These are phyloP conservation scores for Rhorus exstirpatorius DNA, from an alignment of 2,888 invertebrate genomes.

Conservation along the genomic window DNA sequence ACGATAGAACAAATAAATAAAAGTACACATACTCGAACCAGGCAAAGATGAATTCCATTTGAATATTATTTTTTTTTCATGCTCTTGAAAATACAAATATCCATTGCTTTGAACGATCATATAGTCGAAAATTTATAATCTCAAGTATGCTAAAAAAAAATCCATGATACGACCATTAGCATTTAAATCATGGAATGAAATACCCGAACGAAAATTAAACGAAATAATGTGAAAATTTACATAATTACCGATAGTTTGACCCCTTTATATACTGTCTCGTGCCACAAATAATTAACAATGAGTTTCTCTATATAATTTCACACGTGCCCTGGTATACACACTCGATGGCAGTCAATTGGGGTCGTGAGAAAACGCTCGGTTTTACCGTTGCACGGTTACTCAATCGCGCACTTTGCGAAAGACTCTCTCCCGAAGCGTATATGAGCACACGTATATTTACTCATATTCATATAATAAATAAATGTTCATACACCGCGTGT, in stretches of 20 bases:
- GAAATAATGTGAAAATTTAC: too few species aligned
- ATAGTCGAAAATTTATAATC: too few species aligned
- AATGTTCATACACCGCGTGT: slow-evolving; percentile 12
- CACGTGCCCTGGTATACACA: slow-evolving; percentile 71
- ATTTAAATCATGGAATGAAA: too few species aligned
- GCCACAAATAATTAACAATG: slow-evolving; percentile 80
- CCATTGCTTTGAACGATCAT: too few species aligned
- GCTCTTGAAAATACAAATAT: too few species aligned
- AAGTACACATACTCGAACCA: too few species aligned
- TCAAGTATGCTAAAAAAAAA: too few species aligned
- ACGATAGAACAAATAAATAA: too few species aligned
- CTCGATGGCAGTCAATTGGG: slow-evolving; percentile 79
- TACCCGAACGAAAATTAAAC: too few species aligned
- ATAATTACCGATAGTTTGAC: neutral
- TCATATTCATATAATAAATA: neutral
- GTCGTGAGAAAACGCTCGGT: slow-evolving; percentile 77
- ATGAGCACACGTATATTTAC: slow-evolving; percentile 36
- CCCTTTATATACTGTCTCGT: slow-evolving; percentile 55
- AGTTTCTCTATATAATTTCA: slow-evolving; percentile 79
- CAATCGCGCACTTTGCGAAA: slow-evolving; percentile 37
- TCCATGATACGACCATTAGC: too few species aligned
- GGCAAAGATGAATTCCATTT: too few species aligned
- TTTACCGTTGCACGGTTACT: slow-evolving; percentile 45
- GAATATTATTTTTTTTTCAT: too few species aligned
- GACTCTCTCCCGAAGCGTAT: neutral